Conservation (phyloP, 2,888 invertebrate genomes). For the Nephrotoma flavescens region DNA sequence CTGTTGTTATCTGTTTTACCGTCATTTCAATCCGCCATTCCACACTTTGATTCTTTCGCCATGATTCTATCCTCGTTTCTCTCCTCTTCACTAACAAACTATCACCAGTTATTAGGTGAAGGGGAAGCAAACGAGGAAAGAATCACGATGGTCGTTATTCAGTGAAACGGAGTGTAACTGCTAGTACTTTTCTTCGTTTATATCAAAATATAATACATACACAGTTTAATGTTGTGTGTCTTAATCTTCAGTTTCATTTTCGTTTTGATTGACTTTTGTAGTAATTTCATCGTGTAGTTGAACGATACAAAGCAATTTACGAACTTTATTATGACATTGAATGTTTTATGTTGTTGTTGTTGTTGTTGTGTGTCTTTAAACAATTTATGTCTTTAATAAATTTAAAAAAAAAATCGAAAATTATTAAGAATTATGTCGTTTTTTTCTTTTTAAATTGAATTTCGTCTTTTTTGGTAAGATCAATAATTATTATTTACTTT, state of each 20-base stretch:
- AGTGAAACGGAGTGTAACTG: not conserved
- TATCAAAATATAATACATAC: not conserved
- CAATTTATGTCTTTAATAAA: not conserved
- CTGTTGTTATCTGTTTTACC: too few relatives aligned
- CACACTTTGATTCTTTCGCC: too few relatives aligned
- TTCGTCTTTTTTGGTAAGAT: not conserved
- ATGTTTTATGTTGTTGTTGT: not conserved
- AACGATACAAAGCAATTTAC: not conserved
- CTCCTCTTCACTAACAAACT: too few relatives aligned
- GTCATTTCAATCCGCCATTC: too few relatives aligned
- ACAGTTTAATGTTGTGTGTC: not conserved
- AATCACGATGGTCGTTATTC: too few relatives aligned
- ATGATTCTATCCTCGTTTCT: too few relatives aligned
- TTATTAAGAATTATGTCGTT: not conserved
- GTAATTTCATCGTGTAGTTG: not conserved
- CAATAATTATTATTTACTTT: not conserved
- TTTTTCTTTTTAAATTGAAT: not conserved
- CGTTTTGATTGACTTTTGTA: not conserved
- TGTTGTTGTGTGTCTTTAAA: not conserved
- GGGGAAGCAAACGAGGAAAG: too few relatives aligned
- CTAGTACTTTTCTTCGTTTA: not conserved
- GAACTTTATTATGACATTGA: not conserved
- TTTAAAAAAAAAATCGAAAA: not conserved
- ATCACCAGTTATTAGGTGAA: too few relatives aligned
- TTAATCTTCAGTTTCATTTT: not conserved